phyloP scores from a whole-genome alignment of 2,888 invertebrate genomes.

The Bellardia bayeri region DNA sequence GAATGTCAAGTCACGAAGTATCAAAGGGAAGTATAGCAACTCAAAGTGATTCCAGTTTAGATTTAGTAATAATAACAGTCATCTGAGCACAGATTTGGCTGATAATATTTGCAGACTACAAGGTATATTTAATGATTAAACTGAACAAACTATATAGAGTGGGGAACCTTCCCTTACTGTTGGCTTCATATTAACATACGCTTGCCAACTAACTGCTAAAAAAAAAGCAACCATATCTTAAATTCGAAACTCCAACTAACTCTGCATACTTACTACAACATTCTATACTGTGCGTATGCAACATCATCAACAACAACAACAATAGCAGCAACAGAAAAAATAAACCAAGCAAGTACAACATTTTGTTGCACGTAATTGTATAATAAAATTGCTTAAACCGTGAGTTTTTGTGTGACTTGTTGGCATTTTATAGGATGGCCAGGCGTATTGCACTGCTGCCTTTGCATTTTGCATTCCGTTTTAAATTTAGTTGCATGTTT shows the following conservation, averaged over 20 bases:
- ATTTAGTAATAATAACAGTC: too few relatives aligned
- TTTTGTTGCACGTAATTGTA: conserved; percentile 73
- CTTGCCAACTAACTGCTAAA: conserved; percentile 23
- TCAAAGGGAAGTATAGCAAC: conserved; percentile 31
- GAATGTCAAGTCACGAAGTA: conserved; percentile 60
- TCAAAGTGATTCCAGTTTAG: not conserved
- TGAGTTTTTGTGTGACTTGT: conserved; percentile 63
- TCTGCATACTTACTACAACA: conserved; percentile 19
- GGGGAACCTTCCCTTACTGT: conserved; percentile 35
- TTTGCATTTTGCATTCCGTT: conserved; percentile 52
- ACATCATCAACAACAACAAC: conserved; percentile 31
- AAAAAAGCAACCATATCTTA: conserved; percentile 40
- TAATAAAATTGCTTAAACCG: conserved; percentile 72
- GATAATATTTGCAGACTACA: not conserved
- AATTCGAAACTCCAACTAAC: conserved; percentile 50
- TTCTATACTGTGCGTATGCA: conserved; percentile 53
- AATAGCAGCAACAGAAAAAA: too few relatives aligned
- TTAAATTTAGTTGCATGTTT: conserved; percentile 54
- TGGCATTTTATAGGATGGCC: conserved; percentile 42
- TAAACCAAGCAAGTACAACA: conserved; percentile 46
- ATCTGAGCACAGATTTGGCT: too few relatives aligned
- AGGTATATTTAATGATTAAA: not conserved
- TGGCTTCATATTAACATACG: conserved; percentile 33
- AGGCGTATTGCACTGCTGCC: conserved; percentile 26
- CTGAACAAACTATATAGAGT: too few relatives aligned